These are phyloP conservation scores for Coccyzus lansbergi DNA, from an alignment of 2,797 vertebrate species.

Conservation along the genomic window DNA sequence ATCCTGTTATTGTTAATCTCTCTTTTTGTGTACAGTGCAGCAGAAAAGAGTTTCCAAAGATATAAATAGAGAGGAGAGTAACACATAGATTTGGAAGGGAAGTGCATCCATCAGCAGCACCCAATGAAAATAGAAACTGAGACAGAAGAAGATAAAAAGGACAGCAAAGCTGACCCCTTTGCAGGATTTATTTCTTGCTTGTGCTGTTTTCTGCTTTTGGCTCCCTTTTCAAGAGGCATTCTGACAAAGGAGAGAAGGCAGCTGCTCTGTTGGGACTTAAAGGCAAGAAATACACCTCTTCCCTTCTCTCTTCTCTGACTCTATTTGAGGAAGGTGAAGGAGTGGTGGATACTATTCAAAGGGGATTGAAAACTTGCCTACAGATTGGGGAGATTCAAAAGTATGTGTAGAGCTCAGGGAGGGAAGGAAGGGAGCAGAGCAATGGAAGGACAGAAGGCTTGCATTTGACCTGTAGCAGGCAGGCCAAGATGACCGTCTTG, in stretches of 20 bases:
- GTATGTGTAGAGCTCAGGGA: background rate
- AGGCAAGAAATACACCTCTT: background rate
- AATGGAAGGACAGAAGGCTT: background rate
- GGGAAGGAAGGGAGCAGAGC: background rate
- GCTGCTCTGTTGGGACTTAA: background rate
- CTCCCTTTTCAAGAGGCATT: background rate
- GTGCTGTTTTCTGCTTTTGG: background rate
- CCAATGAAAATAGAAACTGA: background rate
- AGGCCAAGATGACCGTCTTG: background rate
- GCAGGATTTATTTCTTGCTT: constrained; percentile 13
- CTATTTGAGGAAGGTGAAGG: background rate
- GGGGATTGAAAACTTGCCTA: background rate
- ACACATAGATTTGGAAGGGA: background rate
- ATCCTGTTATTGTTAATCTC: constrained; percentile 30
- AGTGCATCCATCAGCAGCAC: background rate
- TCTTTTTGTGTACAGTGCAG: background rate
- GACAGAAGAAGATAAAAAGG: constrained; percentile 33
- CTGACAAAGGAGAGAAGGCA: background rate
- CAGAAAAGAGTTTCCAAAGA: background rate
- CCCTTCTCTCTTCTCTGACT: background rate
- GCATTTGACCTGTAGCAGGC: background rate
- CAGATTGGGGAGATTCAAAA: background rate
- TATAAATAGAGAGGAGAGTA: background rate
- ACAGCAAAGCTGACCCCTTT: background rate
- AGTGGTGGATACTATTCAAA: background rate